Conservation (phyloP, 2,113 vertebrate genomes). For the Chiloscyllium plagiosum region DNA sequence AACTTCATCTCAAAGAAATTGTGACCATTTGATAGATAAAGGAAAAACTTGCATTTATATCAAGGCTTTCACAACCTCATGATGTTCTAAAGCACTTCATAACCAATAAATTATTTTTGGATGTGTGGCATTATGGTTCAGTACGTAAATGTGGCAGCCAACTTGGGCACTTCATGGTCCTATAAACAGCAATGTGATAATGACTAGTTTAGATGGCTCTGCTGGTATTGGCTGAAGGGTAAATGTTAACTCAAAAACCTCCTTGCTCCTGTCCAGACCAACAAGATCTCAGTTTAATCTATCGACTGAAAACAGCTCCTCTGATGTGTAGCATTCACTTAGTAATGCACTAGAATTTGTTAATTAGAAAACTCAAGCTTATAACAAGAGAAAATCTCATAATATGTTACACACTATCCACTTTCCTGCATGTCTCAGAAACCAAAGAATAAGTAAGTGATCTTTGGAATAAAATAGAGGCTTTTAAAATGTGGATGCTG, state of each 20-base stretch:
- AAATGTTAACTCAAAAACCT: no score
- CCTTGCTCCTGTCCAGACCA: not conserved
- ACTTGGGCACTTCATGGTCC: not conserved
- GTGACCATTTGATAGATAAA: not conserved
- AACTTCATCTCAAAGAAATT: not conserved
- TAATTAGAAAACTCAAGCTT: no score
- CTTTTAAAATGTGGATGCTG: no score
- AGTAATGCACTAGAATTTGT: no score
- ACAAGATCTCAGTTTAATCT: not conserved
- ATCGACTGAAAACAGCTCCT: not conserved
- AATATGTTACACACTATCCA: no score
- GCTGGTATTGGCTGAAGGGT: not conserved
- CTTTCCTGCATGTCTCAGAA: no score
- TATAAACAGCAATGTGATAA: not conserved
- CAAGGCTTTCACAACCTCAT: not conserved
- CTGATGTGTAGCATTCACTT: not conserved
- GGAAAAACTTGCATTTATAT: no score
- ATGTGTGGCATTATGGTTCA: not conserved
- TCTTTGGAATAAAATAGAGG: no score
- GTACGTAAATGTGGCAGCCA: not conserved
- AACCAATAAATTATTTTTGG: not conserved
- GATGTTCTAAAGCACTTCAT: not conserved
- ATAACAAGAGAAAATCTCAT: no score
- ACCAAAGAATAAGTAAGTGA: no score
- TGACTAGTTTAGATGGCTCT: no score